Percentiles rank a stretch among this genome's conserved stretches.
Evolutionary conservation across 2,797 vertebrate genomes (phyloP).

Genomic region (Clarias fuscus): DNA sequence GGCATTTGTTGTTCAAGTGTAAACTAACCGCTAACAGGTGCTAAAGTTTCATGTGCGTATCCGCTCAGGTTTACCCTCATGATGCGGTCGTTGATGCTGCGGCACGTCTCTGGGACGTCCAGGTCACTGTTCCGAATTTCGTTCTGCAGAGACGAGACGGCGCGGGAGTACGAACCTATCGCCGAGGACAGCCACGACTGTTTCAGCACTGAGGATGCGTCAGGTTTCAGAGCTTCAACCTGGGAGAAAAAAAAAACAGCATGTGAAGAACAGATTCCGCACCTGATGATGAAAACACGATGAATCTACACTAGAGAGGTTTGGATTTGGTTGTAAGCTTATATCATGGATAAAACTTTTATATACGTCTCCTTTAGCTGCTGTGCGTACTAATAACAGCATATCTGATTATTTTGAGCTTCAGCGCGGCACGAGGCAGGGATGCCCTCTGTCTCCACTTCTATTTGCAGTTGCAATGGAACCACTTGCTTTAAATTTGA

Average conservation of each 20-base stretch:
- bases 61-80: constrained; percentile 78
- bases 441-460: too few species aligned
- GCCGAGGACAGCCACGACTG: constrained; percentile 79
- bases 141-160: constrained; percentile 53
- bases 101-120: constrained; percentile 73
- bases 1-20: not conserved
- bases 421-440: too few species aligned
- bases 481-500: too few species aligned
- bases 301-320: too few species aligned
- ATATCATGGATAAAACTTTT: too few species aligned
- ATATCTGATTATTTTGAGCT: too few species aligned
- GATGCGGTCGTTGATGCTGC: constrained; percentile 84
- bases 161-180: constrained; percentile 77
- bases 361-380: too few species aligned
- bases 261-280: not conserved
- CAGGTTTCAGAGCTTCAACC: not conserved
- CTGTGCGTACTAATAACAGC: too few species aligned
- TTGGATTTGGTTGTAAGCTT: too few species aligned
- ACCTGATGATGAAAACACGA: not conserved
- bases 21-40: not conserved
- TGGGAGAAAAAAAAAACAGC: not conserved
- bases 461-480: too few species aligned
- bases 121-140: constrained; percentile 71
- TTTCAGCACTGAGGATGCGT: constrained; percentile 62
- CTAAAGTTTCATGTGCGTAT: not conserved